phyloP scores from a whole-genome alignment of 2,888 invertebrate species.

The Lithophane socia region DNA sequence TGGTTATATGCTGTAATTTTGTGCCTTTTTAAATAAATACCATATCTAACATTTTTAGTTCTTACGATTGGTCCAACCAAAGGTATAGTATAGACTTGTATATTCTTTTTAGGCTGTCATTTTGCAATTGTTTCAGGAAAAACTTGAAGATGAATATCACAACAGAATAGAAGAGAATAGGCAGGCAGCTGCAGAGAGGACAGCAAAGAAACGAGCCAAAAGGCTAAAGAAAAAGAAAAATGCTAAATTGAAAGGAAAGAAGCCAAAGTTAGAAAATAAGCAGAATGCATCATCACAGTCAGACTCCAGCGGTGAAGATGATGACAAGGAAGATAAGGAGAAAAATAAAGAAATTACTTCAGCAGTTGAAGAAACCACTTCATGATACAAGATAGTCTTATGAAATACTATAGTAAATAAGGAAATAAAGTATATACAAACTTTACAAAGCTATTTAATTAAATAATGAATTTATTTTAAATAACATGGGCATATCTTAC shows the following conservation, averaged over 20 bases:
- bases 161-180: slow-evolving; percentile 94
- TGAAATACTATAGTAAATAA: not conserved
- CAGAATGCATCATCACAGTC: slow-evolving; percentile 77
- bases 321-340: slow-evolving; percentile 50
- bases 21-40: not conserved
- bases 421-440: slow-evolving; percentile 17
- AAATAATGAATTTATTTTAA: not conserved
- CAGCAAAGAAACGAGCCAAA: slow-evolving; percentile 98
- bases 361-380: slow-evolving; percentile 47
- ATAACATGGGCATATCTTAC: slow-evolving; percentile 12
- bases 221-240: slow-evolving; percentile 94
- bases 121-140: slow-evolving; percentile 91
- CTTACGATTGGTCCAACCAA: not conserved
- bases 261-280: slow-evolving; percentile 76
- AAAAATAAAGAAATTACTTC: slow-evolving; percentile 59
- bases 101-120: not conserved
- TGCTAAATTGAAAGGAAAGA: slow-evolving; percentile 84
- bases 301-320: slow-evolving; percentile 76
- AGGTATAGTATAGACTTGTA: not conserved
- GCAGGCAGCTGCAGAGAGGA: slow-evolving; percentile 93
- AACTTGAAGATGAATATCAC: slow-evolving; percentile 95
- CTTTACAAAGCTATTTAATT: slow-evolving; percentile 3
- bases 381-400: slow-evolving; percentile 6
- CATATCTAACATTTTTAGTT: too few relatives aligned
- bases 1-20: not conserved